Evolutionary conservation across 2,888 invertebrate genomes (phyloP), one percentile per base, ranked within the genome.

Genomic region (Meteorus cinctellus): DNA sequence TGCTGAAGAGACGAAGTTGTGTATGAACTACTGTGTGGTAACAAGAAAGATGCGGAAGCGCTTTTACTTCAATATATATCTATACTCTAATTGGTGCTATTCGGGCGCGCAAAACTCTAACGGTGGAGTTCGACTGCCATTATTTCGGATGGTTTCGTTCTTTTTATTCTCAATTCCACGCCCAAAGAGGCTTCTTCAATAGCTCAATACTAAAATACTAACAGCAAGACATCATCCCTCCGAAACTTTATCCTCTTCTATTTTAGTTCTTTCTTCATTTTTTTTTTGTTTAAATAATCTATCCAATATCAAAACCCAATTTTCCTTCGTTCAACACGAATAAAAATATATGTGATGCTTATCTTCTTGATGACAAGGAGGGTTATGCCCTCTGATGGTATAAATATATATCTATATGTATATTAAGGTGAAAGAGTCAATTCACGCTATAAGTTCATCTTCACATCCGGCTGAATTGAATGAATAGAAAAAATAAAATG

Each of bases 1-100:
- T 55, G 19, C 19, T 19, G 5, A 24, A 55, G 6, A 55, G 24
- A 55, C 19, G 4, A 6, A 55, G 69, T 34, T 34, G 19, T 68
- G 41, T 36, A 70, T 14, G 24, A 55, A 29, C 55, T 55, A 24
- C 36, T 70, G 55, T 59, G 34, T 70, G 59, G 55, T 59, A 70
- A 70, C 59, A 68, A 70, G 69, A 70, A 59, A 31, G 55, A 55
- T 70, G 16, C 69, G 68, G 68, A 68, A 68, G 48, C 34, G 68
- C 66, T 68, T 68, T 48, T 51, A 27, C 48, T 55, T 19, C 19
- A 19, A 19, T 68, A 31, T 45, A 29, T 48, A 51, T 51, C 16
- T 51, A 68, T 68, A 29, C 48, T 48, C 69, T 70, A 70, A 70
- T 70, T 70, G 69, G 55, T 55, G 34, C 59, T 55, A 70, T 59